Evolutionary conservation across 2,888 invertebrate genomes (phyloP).

Genomic region (Campoplex capitator): DNA sequence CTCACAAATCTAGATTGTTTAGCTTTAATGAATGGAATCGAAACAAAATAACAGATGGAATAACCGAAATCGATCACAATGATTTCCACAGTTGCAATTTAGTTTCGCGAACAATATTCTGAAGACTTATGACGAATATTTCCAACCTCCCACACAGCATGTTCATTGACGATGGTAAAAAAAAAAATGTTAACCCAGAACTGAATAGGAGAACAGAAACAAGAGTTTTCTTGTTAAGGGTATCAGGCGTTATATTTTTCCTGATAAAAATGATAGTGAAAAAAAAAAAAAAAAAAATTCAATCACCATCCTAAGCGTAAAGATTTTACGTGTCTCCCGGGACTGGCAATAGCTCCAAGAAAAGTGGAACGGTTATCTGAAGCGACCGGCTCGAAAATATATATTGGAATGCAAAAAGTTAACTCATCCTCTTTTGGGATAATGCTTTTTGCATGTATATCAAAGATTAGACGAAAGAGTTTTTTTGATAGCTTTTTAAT

Average conservation of each 20-base stretch:
- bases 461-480: no score
- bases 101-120: neutral
- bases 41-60: neutral
- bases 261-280: conserved; percentile 5
- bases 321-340: neutral
- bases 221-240: neutral
- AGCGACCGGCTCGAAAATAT: neutral
- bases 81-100: neutral
- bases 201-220: conserved; percentile 1
- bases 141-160: neutral
- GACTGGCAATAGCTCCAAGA: neutral
- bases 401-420: neutral
- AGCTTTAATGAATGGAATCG: neutral
- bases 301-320: neutral
- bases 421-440: neutral
- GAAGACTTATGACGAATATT: neutral
- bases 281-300: neutral
- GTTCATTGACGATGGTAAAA: neutral
- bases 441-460: neutral
- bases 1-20: neutral
- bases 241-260: neutral
- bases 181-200: neutral
- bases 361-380: neutral
- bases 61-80: neutral
- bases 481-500: no score